Percentiles rank a stretch among this genome's conserved stretches.
Conservation (phyloP, 2,113 vertebrate species). For the Gasterosteus nipponicus region DNA sequence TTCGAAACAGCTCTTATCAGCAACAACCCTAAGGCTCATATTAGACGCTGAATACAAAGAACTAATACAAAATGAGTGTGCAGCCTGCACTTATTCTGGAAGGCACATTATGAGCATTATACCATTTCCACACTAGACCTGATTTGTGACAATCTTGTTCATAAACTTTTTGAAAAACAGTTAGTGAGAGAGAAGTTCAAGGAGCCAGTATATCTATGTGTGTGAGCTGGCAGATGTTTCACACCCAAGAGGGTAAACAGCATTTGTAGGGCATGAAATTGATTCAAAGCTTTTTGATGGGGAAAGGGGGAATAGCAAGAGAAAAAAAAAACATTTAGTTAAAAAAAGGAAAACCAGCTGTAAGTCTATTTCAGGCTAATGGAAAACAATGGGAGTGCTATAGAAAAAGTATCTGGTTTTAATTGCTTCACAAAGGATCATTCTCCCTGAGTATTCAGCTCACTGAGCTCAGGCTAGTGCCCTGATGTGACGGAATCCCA, state of each 20-base stretch:
- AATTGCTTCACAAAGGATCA: conserved; percentile 10
- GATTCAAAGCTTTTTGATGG: conserved; percentile 74
- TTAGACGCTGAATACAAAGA: conserved; percentile 19
- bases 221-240: conserved; percentile 69
- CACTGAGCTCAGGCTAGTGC: neutral
- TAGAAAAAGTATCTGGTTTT: neutral
- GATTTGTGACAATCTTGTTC: conserved; percentile 39
- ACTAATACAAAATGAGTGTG: conserved; percentile 15
- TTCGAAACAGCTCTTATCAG: neutral
- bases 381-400: conserved; percentile 18
- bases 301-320: conserved; percentile 40
- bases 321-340: conserved; percentile 41
- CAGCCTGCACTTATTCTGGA: conserved; percentile 6
- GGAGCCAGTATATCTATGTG: conserved; percentile 31
- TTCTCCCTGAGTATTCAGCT: conserved; percentile 2
- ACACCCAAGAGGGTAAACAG: conserved; percentile 78
- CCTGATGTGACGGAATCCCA: conserved; percentile 35
- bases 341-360: conserved; percentile 35
- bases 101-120: conserved; percentile 35
- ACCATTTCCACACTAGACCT: conserved; percentile 23
- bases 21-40: conserved; percentile 5
- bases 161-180: conserved; percentile 13
- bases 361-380: conserved; percentile 47
- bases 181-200: conserved; percentile 30
- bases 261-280: conserved; percentile 80